A percentile compares a stretch with the other conserved stretches of the same genome.
Evolutionary conservation across 2,797 vertebrate genomes (phyloP).

Genomic region (Rhinophrynus dorsalis): DNA sequence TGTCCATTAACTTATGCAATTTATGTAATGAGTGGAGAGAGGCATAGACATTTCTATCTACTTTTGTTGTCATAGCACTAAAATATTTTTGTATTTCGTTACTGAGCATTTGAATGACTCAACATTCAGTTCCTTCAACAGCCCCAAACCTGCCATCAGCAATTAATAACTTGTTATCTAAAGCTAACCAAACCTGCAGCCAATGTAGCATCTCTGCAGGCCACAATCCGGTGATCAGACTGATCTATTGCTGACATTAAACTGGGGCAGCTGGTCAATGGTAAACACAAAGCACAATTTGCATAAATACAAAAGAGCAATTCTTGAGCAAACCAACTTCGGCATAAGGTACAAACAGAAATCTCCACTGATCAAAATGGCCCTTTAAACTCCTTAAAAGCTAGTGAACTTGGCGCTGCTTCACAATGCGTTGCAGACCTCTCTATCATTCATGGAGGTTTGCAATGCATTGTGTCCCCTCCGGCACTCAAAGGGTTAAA

Average conservation of each 20-base stretch:
- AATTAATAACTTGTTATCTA: background rate
- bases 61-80: constrained; percentile 4
- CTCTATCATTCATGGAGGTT: too few species aligned
- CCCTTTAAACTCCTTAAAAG: too few species aligned
- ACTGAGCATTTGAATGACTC: constrained; percentile 5
- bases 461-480: too few species aligned
- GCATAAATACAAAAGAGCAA: too few species aligned
- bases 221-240: background rate
- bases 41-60: background rate
- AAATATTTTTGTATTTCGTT: constrained; percentile 15
- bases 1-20: background rate
- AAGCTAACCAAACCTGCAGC: background rate
- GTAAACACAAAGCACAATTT: background rate
- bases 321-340: too few species aligned
- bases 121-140: background rate
- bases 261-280: background rate
- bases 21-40: background rate
- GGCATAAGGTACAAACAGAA: too few species aligned
- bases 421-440: too few species aligned
- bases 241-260: background rate
- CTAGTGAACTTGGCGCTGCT: too few species aligned
- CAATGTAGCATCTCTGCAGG: background rate
- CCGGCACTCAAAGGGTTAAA: too few species aligned
- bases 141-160: background rate
- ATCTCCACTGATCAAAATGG: too few species aligned